Base-by-base conservation (phyloP, 2,888 invertebrate genomes). In the Erynnis tages region DNA sequence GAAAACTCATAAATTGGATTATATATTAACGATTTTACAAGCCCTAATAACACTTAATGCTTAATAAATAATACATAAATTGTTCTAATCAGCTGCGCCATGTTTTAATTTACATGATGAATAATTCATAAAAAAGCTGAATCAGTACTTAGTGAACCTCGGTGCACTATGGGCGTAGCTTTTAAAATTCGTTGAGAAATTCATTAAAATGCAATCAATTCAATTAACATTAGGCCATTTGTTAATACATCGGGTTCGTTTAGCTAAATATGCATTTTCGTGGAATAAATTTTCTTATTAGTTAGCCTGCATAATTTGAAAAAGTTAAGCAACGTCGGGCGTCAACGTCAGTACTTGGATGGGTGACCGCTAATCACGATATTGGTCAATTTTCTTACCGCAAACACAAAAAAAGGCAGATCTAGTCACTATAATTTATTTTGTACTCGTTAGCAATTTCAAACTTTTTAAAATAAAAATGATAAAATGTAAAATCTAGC, bases 141-240 rank as follows among this genome's bases (percentile, higher is more conserved):
- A 4, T 43, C 25, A 50, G 43, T 41, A 50, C 16, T 50, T 49
- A 41, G 16, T 19, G 14, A 43, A 19, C 49, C 7, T 13, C 14
- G 3, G 11, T 40, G 25, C 11, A 14, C 25, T 41, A 34, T 13
- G 27, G 29, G 29, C 37, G 58, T 48, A 38, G 34, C 50, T 54
- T 56, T 61, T 63, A 54, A 66, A 65, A 66, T 58, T 60, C 49
- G 60, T 62, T 59, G 17, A 50, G 53, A 59, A 60, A 56, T 57
- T 61, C 58, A 58, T 53, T 61, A 45, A 49, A 54, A 54, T 45
- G 35, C 54, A 54, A 48, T 54, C 38, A 43, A 40, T 44, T 44
- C 44, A 32, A 49, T 45, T 54, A 34, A 45, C 54, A 54, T 54
- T 44, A 8, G 13, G 21, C 40, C 54, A 49, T 54, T 49, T 50